Base-by-base conservation (phyloP, 2,888 invertebrate genomes). In the Nebria brevicollis region DNA sequence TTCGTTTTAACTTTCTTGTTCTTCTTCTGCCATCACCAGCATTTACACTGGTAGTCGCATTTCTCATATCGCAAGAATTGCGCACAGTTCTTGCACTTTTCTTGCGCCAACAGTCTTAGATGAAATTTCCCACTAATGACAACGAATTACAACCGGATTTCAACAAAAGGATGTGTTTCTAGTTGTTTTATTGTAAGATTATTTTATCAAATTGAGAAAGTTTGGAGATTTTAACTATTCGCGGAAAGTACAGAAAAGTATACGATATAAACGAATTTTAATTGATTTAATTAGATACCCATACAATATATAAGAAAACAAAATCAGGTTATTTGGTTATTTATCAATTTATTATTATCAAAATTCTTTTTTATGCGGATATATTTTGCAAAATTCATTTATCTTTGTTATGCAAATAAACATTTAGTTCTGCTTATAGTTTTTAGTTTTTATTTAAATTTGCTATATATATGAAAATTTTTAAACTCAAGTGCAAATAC, bases 1-100 rank as follows among this genome's bases (percentile, higher is more conserved):
- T 34, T 70, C 26, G 70, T 34, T 34, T 70, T 10, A 70, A 70
- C 70, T 70, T 70, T 70, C 70, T 70, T 70, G 70, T 34, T 70
- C 70, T 15, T 70, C 25, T 70, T 70, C 70, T 70, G 8, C 34
- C 70, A 13, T 25, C 5, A 34, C 70, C 70, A 70, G 6, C 20
- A 70, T 70, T 20, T 13, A 26, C 70, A 54, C 54, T 54, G 54
- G 13, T 54, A 13, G 54, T 54, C 54, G 4, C 54, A 54, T 54
- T 7, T 54, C 54, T 54, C 54, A 54, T 54, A 11, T 8, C 54
- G 34, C 70, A 8, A 26, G 25, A 26, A 70, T 20, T 15, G 70
- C 13, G 54, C 54, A 7, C 54, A 54, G 6, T 54, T 54, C 54
- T 2, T 54, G 2, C 8, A 54, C 54, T 11, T 54, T 54, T 54